Evolutionary conservation across 2,888 invertebrate species (phyloP).

Genomic region (Tenthredo amoena): DNA sequence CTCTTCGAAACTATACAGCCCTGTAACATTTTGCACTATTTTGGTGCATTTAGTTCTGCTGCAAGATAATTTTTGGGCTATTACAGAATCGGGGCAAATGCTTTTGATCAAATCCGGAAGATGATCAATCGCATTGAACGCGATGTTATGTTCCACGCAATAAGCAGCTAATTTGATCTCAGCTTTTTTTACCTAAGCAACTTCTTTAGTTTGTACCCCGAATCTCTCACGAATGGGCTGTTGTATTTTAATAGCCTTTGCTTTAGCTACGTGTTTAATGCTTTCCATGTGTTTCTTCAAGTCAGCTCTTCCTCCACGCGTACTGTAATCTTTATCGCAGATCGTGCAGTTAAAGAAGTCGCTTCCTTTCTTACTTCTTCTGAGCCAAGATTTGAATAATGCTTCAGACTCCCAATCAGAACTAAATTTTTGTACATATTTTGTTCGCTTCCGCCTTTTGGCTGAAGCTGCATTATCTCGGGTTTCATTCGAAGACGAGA

Average conservation of each 20-base stretch:
- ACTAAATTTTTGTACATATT: background rate
- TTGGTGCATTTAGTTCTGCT: constrained; percentile 63
- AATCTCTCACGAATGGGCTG: background rate
- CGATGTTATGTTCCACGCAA: constrained; percentile 45
- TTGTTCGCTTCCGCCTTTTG: background rate
- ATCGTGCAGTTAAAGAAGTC: background rate
- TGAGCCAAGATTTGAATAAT: background rate
- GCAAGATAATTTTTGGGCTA: constrained; percentile 60
- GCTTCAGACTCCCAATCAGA: background rate
- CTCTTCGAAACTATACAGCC: constrained; percentile 60
- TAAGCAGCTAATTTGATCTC: constrained; percentile 56
- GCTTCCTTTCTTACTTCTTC: background rate
- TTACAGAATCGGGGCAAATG: constrained; percentile 63
- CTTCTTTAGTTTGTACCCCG: background rate
- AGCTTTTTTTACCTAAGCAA: constrained; percentile 35
- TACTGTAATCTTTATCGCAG: background rate
- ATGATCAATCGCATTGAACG: constrained; percentile 54
- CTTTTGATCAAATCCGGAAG: constrained; percentile 61
- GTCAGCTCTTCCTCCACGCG: background rate
- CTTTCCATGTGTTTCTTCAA: background rate
- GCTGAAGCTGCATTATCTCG: background rate
- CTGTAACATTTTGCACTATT: constrained; percentile 65
- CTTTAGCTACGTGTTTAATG: background rate
- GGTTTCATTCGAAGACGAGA: background rate
- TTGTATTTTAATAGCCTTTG: background rate